These are phyloP conservation scores for Homarus gammarus DNA, from an alignment of 2,888 invertebrate species.

Conservation along the genomic window DNA sequence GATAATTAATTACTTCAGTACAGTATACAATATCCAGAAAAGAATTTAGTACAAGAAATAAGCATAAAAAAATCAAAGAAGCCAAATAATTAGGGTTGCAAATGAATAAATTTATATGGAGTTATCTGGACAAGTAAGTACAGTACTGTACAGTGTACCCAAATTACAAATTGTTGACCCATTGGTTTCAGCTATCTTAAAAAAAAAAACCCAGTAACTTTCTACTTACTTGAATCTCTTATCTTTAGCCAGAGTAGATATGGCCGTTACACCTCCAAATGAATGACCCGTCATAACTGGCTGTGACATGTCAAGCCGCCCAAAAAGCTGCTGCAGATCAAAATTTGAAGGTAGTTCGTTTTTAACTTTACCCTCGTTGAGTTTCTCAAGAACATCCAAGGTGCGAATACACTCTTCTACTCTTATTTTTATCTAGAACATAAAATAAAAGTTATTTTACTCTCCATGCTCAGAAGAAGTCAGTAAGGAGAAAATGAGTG, in stretches of 20 bases:
- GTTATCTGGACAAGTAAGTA: too few relatives aligned
- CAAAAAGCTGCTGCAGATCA: conserved; percentile 77
- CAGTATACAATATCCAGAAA: too few relatives aligned
- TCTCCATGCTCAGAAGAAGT: conserved; percentile 25
- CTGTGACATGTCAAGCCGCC: conserved; percentile 79
- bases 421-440: conserved; percentile 80
- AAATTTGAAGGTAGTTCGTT: conserved; percentile 81
- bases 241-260: conserved; percentile 82
- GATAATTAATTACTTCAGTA: too few relatives aligned
- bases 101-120: too few relatives aligned
- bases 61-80: too few relatives aligned
- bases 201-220: neutral
- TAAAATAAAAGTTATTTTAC: conserved; percentile 54
- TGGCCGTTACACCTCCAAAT: conserved; percentile 84
- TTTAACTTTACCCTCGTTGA: conserved; percentile 81
- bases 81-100: too few relatives aligned
- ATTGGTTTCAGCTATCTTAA: neutral
- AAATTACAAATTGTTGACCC: neutral
- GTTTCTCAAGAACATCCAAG: conserved; percentile 81
- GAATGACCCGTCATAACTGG: conserved; percentile 84
- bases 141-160: neutral
- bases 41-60: too few relatives aligned
- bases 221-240: conserved; percentile 78
- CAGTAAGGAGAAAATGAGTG: neutral
- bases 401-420: conserved; percentile 81